Evolutionary conservation across 2,797 vertebrate species (phyloP).

Genomic region (Sternarchorhynchus goeldii): DNA sequence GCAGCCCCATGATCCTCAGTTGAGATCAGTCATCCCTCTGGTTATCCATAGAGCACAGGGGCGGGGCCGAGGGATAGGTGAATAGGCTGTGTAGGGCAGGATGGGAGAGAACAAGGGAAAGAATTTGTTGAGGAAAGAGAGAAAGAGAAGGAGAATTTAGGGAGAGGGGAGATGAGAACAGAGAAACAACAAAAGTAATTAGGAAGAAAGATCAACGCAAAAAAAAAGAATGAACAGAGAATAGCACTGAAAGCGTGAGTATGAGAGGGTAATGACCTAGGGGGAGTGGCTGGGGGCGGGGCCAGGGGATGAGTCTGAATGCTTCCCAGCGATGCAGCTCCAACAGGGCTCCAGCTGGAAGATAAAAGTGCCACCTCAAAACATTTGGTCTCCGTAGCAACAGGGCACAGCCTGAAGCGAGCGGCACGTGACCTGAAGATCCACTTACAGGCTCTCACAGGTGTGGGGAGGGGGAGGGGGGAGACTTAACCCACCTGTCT

Average conservation of each 20-base stretch:
- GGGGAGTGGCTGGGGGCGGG: background rate
- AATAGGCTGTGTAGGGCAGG: constrained; percentile 36
- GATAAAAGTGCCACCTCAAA: constrained; percentile 68
- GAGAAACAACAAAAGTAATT: constrained; percentile 31
- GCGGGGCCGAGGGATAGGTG: constrained; percentile 48
- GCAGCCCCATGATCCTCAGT: constrained; percentile 45
- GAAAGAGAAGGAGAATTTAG: background rate
- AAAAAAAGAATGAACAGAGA: background rate
- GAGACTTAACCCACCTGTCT: constrained; percentile 56
- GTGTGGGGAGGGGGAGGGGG: constrained; percentile 42
- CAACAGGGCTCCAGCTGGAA: constrained; percentile 56
- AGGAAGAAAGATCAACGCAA: background rate
- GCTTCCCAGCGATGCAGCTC: constrained; percentile 66
- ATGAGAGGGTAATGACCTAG: no score
- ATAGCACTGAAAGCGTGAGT: background rate
- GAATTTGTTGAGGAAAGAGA: constrained; percentile 21
- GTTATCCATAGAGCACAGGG: constrained; percentile 63
- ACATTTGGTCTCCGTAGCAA: constrained; percentile 77
- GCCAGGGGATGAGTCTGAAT: constrained; percentile 57
- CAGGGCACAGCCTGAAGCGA: constrained; percentile 61
- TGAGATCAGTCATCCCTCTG: constrained; percentile 61
- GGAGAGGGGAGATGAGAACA: constrained; percentile 13
- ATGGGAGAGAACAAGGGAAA: constrained; percentile 49
- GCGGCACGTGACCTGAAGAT: constrained; percentile 71
- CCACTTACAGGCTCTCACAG: constrained; percentile 69